These are phyloP conservation scores for Dione juno DNA, from an alignment of 2,888 invertebrate species.

Conservation along the genomic window DNA sequence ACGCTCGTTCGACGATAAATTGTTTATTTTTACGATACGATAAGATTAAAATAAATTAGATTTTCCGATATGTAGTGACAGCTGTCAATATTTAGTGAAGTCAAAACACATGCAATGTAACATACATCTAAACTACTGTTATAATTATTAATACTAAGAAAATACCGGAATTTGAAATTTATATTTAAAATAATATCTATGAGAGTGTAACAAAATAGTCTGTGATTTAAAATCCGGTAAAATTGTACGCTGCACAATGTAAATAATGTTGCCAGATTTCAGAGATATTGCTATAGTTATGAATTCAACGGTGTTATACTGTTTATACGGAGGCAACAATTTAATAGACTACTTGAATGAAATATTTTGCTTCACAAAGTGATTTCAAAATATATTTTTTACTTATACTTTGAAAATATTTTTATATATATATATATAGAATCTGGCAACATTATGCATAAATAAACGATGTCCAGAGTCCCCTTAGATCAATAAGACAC, in stretches of 20 bases:
- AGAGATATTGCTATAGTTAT: not conserved
- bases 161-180: slow-evolving; percentile 19
- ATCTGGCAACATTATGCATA: slow-evolving; percentile 23
- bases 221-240: slow-evolving; percentile 14
- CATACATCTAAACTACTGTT: slow-evolving; percentile 6
- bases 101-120: slow-evolving; percentile 11
- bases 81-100: slow-evolving; percentile 25
- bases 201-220: slow-evolving; percentile 4
- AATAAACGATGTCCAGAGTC: slow-evolving; percentile 10
- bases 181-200: not conserved
- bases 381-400: not conserved
- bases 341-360: not conserved
- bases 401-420: not conserved
- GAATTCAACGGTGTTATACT: not conserved
- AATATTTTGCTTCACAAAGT: not conserved
- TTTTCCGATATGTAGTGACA: slow-evolving; percentile 26
- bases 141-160: slow-evolving; percentile 4
- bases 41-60: slow-evolving; percentile 45
- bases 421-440: not conserved
- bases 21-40: slow-evolving; percentile 66
- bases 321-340: not conserved
- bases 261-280: slow-evolving; percentile 25
- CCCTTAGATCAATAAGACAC: slow-evolving; percentile 22
- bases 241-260: slow-evolving; percentile 10
- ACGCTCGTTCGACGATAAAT: slow-evolving; percentile 63